These are phyloP conservation scores for Pseudolycoriella hygida DNA, from an alignment of 2,888 invertebrate species.

Conservation along the genomic window DNA sequence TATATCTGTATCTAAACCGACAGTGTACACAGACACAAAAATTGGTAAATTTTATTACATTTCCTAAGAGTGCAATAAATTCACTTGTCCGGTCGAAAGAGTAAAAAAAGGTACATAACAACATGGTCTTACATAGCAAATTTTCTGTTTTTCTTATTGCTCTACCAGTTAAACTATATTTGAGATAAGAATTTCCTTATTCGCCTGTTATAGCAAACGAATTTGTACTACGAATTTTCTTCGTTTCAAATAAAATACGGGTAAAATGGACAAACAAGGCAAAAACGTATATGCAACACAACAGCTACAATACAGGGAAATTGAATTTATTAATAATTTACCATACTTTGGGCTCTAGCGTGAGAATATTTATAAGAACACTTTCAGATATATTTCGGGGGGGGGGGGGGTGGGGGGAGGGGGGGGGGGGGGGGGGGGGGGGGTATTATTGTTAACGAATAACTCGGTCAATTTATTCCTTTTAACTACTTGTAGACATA, in stretches of 20 bases:
- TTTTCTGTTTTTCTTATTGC: neutral
- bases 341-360: neutral
- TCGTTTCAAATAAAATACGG: no score
- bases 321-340: slow-evolving; percentile 6
- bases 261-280: no score
- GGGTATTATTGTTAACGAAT: no score
- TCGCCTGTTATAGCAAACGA: no score
- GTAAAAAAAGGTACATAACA: neutral
- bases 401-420: no score
- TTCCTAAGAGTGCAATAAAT: slow-evolving; percentile 6
- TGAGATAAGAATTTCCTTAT: no score
- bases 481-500: no score
- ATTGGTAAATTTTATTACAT: slow-evolving; percentile 6
- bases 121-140: neutral
- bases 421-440: no score
- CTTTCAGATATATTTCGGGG: no score
- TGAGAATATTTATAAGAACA: no score
- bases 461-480: no score
- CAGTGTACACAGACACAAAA: neutral
- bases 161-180: neutral
- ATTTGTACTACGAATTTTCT: no score
- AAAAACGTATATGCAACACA: neutral
- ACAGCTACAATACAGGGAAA: neutral
- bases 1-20: neutral
- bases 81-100: slow-evolving; percentile 2